phyloP scores from a whole-genome alignment of 2,797 vertebrate genomes.

The Cheirogaleus major region DNA sequence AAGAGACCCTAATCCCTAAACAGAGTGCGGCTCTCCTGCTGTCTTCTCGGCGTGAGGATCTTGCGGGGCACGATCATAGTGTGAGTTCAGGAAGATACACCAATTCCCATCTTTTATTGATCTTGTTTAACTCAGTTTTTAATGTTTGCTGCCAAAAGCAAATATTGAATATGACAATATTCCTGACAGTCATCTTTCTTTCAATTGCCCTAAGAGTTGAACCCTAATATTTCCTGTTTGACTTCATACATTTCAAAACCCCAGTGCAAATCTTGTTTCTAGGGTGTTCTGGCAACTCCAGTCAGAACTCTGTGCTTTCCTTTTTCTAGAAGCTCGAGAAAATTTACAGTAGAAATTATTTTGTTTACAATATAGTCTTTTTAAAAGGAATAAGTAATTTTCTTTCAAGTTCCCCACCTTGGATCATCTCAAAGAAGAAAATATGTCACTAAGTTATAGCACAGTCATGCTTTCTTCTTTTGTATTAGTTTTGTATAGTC shows the following conservation, averaged over 20 bases:
- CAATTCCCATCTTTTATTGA: background rate
- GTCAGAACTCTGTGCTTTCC: background rate
- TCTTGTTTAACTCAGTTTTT: background rate
- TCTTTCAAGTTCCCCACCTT: background rate
- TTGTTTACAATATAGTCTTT: background rate
- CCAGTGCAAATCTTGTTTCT: background rate
- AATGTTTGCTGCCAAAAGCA: background rate
- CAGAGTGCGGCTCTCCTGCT: background rate
- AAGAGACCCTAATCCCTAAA: background rate
- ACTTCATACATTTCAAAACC: background rate
- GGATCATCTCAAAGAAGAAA: background rate
- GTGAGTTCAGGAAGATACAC: background rate
- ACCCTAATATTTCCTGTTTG: background rate
- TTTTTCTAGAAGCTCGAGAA: background rate
- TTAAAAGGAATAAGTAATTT: background rate
- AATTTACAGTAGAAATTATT: background rate
- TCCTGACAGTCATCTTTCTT: background rate
- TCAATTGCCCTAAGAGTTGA: background rate
- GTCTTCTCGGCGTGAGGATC: background rate
- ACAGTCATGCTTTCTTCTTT: background rate
- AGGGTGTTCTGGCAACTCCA: background rate
- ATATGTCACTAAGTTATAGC: background rate
- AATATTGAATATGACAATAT: background rate
- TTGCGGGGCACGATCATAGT: background rate
- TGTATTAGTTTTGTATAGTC: background rate